phyloP scores from a whole-genome alignment of 2,797 vertebrate genomes.

The Darevskia mixta region DNA sequence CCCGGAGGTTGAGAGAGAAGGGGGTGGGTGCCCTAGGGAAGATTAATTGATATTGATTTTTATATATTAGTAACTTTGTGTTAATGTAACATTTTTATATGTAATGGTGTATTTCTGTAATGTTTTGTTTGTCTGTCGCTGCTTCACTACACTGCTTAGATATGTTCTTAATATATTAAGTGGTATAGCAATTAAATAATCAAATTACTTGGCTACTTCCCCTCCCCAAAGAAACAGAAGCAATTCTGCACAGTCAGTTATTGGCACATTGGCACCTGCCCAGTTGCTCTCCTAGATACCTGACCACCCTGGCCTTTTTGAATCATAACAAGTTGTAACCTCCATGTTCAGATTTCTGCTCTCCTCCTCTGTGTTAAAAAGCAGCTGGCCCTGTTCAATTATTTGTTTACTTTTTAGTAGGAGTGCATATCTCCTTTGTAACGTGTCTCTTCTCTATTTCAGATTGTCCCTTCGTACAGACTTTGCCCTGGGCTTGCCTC shows the following conservation, averaged over 20 bases:
- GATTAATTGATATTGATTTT: no score
- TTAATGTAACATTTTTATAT: no score
- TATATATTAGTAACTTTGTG: no score
- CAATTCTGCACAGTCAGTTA: background rate
- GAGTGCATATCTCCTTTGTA: background rate
- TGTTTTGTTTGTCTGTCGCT: no score
- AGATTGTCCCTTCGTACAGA: constrained; percentile 25
- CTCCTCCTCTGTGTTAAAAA: background rate
- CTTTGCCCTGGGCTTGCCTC: constrained; percentile 12
- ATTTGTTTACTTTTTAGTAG: background rate
- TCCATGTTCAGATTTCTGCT: background rate
- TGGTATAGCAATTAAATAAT: no score
- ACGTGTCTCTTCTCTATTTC: constrained; percentile 14
- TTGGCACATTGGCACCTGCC: background rate
- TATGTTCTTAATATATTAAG: no score
- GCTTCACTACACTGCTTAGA: no score
- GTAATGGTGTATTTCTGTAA: no score
- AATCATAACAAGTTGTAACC: background rate
- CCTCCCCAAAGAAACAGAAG: background rate
- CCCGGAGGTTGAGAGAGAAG: no score
- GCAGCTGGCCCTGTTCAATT: background rate
- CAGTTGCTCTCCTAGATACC: background rate
- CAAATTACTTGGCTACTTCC: no score
- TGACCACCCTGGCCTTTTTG: background rate
- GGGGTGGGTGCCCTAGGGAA: no score